phyloP scores from a whole-genome alignment of 2,888 invertebrate genomes.

The Phanerotoma sp. region DNA sequence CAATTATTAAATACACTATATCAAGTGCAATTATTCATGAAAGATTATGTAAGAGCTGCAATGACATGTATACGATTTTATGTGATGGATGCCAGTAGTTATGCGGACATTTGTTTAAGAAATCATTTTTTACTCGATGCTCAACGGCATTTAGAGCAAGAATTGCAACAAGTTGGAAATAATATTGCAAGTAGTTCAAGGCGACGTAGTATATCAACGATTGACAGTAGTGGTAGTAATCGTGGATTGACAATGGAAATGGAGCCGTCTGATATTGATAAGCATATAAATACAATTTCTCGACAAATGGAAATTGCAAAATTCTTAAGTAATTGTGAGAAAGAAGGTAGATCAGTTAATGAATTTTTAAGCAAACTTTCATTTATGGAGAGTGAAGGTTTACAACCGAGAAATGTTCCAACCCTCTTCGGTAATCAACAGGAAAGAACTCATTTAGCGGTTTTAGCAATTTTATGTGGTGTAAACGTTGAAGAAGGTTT shows the following conservation, averaged over 20 bases:
- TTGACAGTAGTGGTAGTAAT: no score
- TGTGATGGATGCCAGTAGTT: constrained; percentile 63
- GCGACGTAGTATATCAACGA: no score
- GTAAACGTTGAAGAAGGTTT: constrained; percentile 72
- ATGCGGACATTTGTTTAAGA: constrained; percentile 61
- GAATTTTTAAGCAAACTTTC: constrained; percentile 44
- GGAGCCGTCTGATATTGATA: constrained; percentile 71
- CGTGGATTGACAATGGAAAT: constrained; percentile 66
- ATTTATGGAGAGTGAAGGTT: constrained; percentile 42
- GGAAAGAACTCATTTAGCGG: constrained; percentile 71
- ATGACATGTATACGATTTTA: constrained; percentile 80
- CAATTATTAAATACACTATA: constrained; percentile 72
- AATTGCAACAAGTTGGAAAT: constrained; percentile 53
- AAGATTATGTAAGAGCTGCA: constrained; percentile 74
- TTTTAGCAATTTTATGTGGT: constrained; percentile 69
- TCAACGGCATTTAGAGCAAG: constrained; percentile 67
- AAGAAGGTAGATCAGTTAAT: constrained; percentile 51
- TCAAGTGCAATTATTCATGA: constrained; percentile 70
- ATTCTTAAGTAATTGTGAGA: constrained; percentile 69
- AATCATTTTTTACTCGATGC: constrained; percentile 63
- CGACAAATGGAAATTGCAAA: constrained; percentile 81
- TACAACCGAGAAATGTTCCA: constrained; percentile 50
- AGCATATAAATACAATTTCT: constrained; percentile 75
- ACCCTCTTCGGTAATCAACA: constrained; percentile 72
- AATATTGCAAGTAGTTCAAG: constrained; percentile 41